Conservation (phyloP, 30 jellyfish, hydroid and myxozoan species). For the Clytia hemisphaerica region DNA sequence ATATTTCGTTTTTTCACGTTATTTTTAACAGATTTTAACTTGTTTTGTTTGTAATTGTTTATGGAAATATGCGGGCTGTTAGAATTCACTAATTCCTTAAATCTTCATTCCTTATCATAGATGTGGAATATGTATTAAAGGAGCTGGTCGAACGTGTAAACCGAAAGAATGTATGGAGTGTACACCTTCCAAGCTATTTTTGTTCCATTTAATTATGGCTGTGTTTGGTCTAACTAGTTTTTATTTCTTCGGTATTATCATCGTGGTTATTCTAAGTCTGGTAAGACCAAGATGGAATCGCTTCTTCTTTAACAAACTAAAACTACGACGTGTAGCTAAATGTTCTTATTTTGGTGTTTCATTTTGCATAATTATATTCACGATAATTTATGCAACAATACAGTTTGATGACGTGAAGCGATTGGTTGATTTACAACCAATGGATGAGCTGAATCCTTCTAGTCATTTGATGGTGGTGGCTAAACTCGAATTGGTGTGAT, state of each 20-base stretch:
- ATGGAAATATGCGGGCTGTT: background rate
- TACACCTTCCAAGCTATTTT: conserved; percentile 36
- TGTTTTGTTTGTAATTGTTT: too few relatives aligned
- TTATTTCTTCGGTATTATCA: conserved; percentile 2
- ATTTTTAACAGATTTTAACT: too few relatives aligned
- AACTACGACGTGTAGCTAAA: conserved; percentile 17
- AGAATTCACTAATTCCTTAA: too few relatives aligned
- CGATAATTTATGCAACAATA: background rate
- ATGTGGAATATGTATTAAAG: conserved; percentile 79
- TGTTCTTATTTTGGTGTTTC: conserved; percentile 7
- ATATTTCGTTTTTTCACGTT: too few relatives aligned
- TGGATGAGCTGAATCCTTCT: conserved; percentile 68
- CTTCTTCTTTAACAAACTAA: conserved; percentile 16
- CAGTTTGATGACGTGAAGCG: conserved; percentile 24
- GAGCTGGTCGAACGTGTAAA: conserved; percentile 32
- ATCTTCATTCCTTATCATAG: conserved; percentile 1
- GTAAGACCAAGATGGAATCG: conserved; percentile 9
- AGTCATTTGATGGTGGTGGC: conserved; percentile 78
- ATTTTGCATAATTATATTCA: conserved; percentile 7
- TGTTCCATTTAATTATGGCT: conserved; percentile 18
- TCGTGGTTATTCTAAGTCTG: background rate
- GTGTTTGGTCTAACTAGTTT: background rate
- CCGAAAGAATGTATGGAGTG: conserved; percentile 47
- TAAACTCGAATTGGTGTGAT: too few relatives aligned
- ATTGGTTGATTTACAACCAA: conserved; percentile 49